Base-by-base conservation (phyloP, 1,140 invertebrate species). In the Drosophila grimshawi region DNA sequence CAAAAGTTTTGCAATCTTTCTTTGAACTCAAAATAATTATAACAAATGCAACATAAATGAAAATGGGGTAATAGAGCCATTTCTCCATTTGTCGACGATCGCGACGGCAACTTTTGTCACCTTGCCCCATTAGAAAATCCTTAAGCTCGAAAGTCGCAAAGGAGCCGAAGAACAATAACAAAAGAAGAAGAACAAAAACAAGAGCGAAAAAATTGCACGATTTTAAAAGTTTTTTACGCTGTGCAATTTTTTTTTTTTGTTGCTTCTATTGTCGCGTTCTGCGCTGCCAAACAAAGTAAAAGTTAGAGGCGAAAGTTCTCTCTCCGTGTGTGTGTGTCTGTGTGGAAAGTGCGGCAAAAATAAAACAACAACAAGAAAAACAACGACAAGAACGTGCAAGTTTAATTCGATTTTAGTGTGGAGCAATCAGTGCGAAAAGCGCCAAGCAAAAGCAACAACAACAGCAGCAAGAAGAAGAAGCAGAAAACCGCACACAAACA, bases 321-420 rank as follows among this genome's bases (percentile, higher is more conserved):
- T 6, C 10, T 81, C 74, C 75, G 78, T 69, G 81, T 86, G 83
- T 79, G 79, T 43, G 39, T 81, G 78, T 81, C 74, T 69, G 81
- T 86, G 83, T 76, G 72, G 76, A 69, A 77, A 86, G 80, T 86
- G 82, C 83, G 76, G 79, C 76, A 53, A 76, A 60, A 69, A 65
- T 66, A 73, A 49, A 66, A 62, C 77, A 67, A 41, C 62, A 67
- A 43, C 48, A 35, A 43, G 45, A 53, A 49, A 35, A 51, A 51
- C 27, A 35, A 46, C 3, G 45, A 51, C 43, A 51, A 43, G 80
- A 68, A 37, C 76, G 71, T 55, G 67, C 76, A 86, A 86, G 76
- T 85, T 88, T 89, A 89, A 88, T 88, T 88, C 70, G 78, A 85
- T 88, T 88, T 89, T 80, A 89, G 85, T 89, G 79, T 80, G 74